Evolutionary conservation across 1,140 invertebrate species (phyloP), one percentile per base, ranked within the genome.

Genomic region (Dolichoris vasculosae): DNA sequence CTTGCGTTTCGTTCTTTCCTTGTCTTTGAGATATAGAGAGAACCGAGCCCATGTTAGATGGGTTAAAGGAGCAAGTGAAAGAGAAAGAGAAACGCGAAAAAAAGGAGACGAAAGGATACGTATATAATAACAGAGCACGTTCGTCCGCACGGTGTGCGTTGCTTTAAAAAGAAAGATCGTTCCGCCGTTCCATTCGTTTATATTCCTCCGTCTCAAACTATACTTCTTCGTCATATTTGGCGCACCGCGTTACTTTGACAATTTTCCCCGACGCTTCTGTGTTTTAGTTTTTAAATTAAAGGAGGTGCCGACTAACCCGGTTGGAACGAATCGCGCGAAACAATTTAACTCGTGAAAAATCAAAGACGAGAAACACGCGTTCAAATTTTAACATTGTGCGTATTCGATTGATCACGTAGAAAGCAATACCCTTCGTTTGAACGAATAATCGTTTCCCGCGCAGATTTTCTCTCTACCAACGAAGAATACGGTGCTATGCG

Each of bases 91-190:
- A n/a, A 59, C 38, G 51, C 48, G 71, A 51, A 48, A 64, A 84
- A 63, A 84, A 26, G 77, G 46, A 86, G 35, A 86, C 59, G 76
- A 75, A 83, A 71, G 88, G 84, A 88, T 86, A 90, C 88, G 88
- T 86, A 88, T 89, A 90, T 93, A 93, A 93, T 93, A 93, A 93
- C 92, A 93, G 92, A 93, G 91, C 90, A 89, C 90, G 88, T 84
- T 86, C 88, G 88, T 89, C 89, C 88, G 87, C 88, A 88, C 85
- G 86, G 84, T 82, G 87, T 40, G 67, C 77, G 83, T 63, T 80
- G 30, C 7, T 77, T 77, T 86, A 87, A 51, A 83, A 67, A 83
- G 43, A 91, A 92, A 91, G 90, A 88, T 82, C 89, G 87, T 91
- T 90, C 87, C 87, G 88, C 88, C 88, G 86, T 90, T 85, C 86